Base-by-base conservation (phyloP, 2,888 invertebrate species). In the Dioctria linearis region DNA sequence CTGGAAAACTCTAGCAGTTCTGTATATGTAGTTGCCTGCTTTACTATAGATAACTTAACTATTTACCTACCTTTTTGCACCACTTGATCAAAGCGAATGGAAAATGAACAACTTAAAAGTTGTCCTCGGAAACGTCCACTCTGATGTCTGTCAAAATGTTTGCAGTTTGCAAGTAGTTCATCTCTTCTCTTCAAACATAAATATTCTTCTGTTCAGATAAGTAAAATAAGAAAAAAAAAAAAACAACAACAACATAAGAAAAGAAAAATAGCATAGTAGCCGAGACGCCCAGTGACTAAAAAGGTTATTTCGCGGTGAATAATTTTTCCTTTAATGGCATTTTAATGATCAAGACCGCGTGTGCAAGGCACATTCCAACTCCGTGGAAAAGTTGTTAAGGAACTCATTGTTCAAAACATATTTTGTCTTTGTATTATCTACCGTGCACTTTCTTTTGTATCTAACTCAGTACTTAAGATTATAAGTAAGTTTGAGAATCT, bases 241-340 rank as follows among this genome's bases (percentile, higher is more conserved):
- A 25, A 25, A 25, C 25, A 25, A 25, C 61, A 8, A 25, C 37
- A 6, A 57, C 25, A 25, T 1, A 25, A 25, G 25, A 25, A 25
- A 25, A 25, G 25, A 25, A 25, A 25, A 25, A 25, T 25, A 25
- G 25, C 25, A 25, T 25, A 25, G 63, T 46, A 39, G 11, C 76
- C 42, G 13, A 40, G 49, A 76, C 76, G 76, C 76, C 76, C 76
- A 76, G 39, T 49, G 49, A 76, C 76, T 76, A 63, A 76, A 63
- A 63, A 61, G 76, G 75, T 78, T 67, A 79, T 69, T 71, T 79
- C 61, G 69, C 71, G 79, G 61, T 79, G 79, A 79, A 69, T 79
- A 79, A 79, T 79, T 79, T 79, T 79, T 59, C 79, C 69, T 79
- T 79, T 79, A 69, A 79, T 79, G 79, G 69, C n/a, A 39, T 67